Evolutionary conservation across 1,140 invertebrate species (phyloP), one percentile per base, ranked within the genome.

Genomic region (Polypedilum vanderplanki): DNA sequence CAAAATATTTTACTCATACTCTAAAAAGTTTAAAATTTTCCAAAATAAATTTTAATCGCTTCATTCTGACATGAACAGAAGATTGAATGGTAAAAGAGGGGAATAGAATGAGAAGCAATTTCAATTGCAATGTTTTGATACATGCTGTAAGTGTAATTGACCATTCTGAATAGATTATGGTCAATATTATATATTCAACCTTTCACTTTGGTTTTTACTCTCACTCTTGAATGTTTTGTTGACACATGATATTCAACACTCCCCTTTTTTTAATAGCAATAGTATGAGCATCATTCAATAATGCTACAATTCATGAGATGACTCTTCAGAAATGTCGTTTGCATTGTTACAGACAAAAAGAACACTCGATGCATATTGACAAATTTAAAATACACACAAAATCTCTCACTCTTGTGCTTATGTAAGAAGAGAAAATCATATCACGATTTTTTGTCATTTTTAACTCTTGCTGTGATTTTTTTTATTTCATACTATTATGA

Each of bases 351-450:
- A 33, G 24, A n/a, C n/a, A n/a, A n/a, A n/a, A 33, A 33, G 24
- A 33, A 5, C 24, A 33, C 24, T 33, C 24, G 24, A 33, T 33
- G 24, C 24, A 33, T 33, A 33, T 33, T 33, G 24, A 33, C 24
- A 33, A 33, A 33, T 33, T 33, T 33, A 33, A 33, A 33, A 33
- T 33, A 33, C 24, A 33, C 24, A 33, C 2, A 33, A 33, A 33
- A 3, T 33, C 5, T 33, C 24, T 33, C 2, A 33, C 24, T 33
- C 5, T 33, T 33, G 24, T 33, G 24, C 5, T 3, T 33, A 33
- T 1, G 5, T 1, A 33, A 33, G 24, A 78, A 86, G 85, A 18
- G 81, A 78, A 70, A 70, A 70, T 70, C 65, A 70, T 70, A 70
- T 70, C 65, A 70, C 65, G 65, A 70, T 9, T 70, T 70, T 70